phyloP scores from a whole-genome alignment of 2,888 invertebrate species.

The Pollenia griseotomentosa region DNA sequence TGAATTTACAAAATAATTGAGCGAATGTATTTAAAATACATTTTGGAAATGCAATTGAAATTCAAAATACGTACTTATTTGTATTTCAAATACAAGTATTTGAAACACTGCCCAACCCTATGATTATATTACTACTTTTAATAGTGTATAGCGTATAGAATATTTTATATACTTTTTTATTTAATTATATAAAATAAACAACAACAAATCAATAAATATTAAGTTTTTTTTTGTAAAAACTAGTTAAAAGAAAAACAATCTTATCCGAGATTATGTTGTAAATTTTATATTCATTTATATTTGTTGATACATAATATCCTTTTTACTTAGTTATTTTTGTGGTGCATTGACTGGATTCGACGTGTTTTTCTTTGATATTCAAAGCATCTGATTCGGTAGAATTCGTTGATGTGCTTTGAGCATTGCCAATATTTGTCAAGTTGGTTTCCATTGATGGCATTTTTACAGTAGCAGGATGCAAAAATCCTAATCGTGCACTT shows the following conservation, averaged over 20 bases:
- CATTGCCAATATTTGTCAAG: not conserved
- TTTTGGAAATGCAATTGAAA: no score
- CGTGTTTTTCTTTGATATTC: slow-evolving; percentile 1
- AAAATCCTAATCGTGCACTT: slow-evolving; percentile 80
- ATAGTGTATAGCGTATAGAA: no score
- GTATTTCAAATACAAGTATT: no score
- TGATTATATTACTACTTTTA: no score
- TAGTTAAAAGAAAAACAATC: no score
- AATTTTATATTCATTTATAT: no score
- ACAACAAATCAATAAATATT: not conserved
- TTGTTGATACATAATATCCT: not conserved
- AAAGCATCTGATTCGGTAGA: slow-evolving; percentile 6
- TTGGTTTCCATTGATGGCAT: not conserved
- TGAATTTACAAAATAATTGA: no score
- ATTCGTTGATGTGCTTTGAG: not conserved
- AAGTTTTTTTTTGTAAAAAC: not conserved
- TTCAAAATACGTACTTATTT: no score
- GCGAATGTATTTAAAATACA: no score
- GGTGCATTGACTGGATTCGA: not conserved
- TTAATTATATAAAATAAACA: slow-evolving; percentile 4
- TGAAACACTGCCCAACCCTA: no score
- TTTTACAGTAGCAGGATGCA: slow-evolving; percentile 68
- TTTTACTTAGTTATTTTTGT: not conserved
- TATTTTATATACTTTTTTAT: not conserved
- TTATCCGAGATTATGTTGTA: no score